Evolutionary conservation across 2,113 vertebrate genomes (phyloP), one percentile per base, ranked within the genome.

Genomic region (Sorex araneus): DNA sequence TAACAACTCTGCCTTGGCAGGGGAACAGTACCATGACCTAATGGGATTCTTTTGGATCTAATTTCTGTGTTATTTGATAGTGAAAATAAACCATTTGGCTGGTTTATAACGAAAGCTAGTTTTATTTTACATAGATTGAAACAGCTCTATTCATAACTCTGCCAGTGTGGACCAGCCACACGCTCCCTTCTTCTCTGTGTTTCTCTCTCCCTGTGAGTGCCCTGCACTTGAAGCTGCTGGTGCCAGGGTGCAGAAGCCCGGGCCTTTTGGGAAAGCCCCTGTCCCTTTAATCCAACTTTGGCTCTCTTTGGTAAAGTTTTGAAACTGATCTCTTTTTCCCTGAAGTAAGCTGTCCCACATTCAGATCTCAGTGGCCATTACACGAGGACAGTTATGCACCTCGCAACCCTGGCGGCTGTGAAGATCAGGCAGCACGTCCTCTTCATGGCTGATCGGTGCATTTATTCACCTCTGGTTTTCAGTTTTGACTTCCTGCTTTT

Each of bases 111-210:
- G 71, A 93, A 94, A 94, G 90, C 83, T 82, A 88, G 70, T 45
- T 96, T 95, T 87, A 82, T 87, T 95, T 95, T 96, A 45, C n/a
- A 5, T 47, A 80, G 67, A 84, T 87, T 93, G 90, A 96, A 94
- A 34, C 91, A 11, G 3, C 73, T 66, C 71, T 96, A 87, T 86
- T 96, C 70, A 75, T 94, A 93, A 94, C 81, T 84, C 69, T 30
- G 71, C 83, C 70, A 75, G 0, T 6, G 90, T 64, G 73, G 91
- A 89, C 90, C 86, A 71, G 74, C 18, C 57, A 69, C 43, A 12
- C 40, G 23, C 69, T 47, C 43, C 64, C 10, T 60, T 40, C 3
- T 70, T 27, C 70, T 27, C 74, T 47, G 18, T 8, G 32, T 30
- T 64, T 86, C 32, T 64, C 43, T 87, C 47, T 27, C 64, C 30